A percentile compares a stretch with the other conserved stretches of the same genome.
These are phyloP conservation scores for Athalia cordata DNA, from an alignment of 2,888 invertebrate genomes.

Conservation along the genomic window DNA sequence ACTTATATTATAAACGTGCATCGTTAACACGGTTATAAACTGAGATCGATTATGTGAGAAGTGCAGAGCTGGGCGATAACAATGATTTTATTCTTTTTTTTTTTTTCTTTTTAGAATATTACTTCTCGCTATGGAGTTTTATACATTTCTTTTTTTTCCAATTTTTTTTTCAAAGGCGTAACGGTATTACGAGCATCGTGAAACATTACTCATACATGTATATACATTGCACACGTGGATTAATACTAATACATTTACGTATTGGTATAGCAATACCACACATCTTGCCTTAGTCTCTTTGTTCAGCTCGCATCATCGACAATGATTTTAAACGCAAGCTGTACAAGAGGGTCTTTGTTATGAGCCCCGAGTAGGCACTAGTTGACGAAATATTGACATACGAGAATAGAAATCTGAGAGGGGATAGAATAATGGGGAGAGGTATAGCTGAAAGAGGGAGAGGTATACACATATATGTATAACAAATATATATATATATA, in stretches of 20 bases:
- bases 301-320: slow-evolving; percentile 51
- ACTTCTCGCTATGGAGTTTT: background rate
- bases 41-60: too few species aligned
- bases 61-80: too few species aligned
- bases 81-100: slow-evolving; percentile 9
- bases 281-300: slow-evolving; percentile 37
- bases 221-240: slow-evolving; percentile 40
- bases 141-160: background rate
- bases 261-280: slow-evolving; percentile 5
- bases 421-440: slow-evolving; percentile 51
- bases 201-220: background rate
- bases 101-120: background rate
- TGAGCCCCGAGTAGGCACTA: slow-evolving; percentile 58
- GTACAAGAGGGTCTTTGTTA: slow-evolving; percentile 51
- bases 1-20: too few species aligned
- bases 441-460: slow-evolving; percentile 49
- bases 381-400: slow-evolving; percentile 72
- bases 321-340: slow-evolving; percentile 52
- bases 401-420: slow-evolving; percentile 69
- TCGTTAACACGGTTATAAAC: too few species aligned
- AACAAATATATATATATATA: slow-evolving; percentile 39
- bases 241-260: slow-evolving; percentile 50
- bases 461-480: slow-evolving; percentile 45
- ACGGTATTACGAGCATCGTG: slow-evolving; percentile 36
- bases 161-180: slow-evolving; percentile 37